Evolutionary conservation across 2,888 invertebrate genomes (phyloP), one percentile per base, ranked within the genome.

Genomic region (Polia nebulosa): DNA sequence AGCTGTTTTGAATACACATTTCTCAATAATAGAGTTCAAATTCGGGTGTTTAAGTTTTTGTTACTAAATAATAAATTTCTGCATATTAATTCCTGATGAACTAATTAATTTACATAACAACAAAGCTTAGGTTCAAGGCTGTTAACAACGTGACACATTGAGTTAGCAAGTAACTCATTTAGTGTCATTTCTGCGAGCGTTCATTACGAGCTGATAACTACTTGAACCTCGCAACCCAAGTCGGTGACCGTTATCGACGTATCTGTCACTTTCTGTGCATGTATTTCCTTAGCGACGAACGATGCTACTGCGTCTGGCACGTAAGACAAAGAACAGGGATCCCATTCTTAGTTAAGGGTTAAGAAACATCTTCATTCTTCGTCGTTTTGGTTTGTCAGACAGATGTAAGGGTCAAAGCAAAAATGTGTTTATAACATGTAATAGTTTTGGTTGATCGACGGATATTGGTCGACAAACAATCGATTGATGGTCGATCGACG

Each of bases 201-300:
- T 34, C 15, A 17, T 22, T 41, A 36, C n/a, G 34, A 36, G 22
- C 20, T 29, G 77, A 70, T 73, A 70, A 52, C 29, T 49, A 56
- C 27, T 27, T 53, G 34, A 47, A 51, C 56, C 76, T 71, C 22
- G 51, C n/a, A 32, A 51, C 17, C 15, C 25, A 45, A 69, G 72
- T 57, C 72, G 34, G 52, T 53, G 70, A 69, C 76, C 70, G 39
- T n/a, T 72, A 39, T 75, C 29, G 20, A 2, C 5, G n/a, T 57
- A 61, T 49, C 27, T 32, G 11, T 39, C 20, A 39, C 15, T 71
- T 70, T 51, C 55, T 75, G 49, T 36, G 29, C 32, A 9, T 17
- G 34, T 29, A n/a, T 32, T n/a, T 11, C 11, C 32, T 45, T 32
- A 32, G 3, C 3, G 29, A 32, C 17, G 1, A n/a, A n/a, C n/a